Base-by-base conservation (phyloP, 2,797 vertebrate genomes). In the Crocidura indochinensis region DNA sequence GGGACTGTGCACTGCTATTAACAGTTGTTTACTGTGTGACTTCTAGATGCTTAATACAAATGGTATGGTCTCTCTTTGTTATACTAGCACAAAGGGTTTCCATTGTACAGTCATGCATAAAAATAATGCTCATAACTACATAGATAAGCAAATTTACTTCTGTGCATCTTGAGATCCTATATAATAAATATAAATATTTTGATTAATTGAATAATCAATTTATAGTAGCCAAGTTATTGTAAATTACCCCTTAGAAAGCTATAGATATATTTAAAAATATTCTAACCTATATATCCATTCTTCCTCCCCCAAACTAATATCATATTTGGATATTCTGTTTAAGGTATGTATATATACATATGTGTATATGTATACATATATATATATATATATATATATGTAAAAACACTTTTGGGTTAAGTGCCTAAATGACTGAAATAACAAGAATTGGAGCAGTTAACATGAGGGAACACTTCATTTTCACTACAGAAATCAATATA, bases 391-490 rank as follows among this genome's bases (percentile, higher is more conserved):
- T 38, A 38, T 38, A 8, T 56, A 38, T 29, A 27, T 31, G 60
- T 67, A 11, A 1, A 88, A 51, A 71, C 38, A 24, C 19, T 77
- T 87, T 87, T 49, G 53, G 14, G 15, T 77, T 14, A 14, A 14
- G 51, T 86, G 19, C 60, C 95, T 83, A 69, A 91, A 91, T 91
- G n/a, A 77, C 87, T 92, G 83, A 96, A 97, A 93, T 91, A 68
- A 77, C 93, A 96, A 88, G 84, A 95, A 44, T 10, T 83, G 84
- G 31, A 90, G 65, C 62, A 95, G 47, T 46, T 91, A 90, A 94
- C 81, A 91, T 95, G 94, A 96, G 95, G 82, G 79, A 95, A 79
- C 73, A 94, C 86, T 95, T 93, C 92, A 76, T 88, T 95, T 95
- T 88, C 56, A 62, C 65, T 92, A 78, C 79, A 94, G 95, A 95